A percentile compares a stretch with the other conserved stretches of the same genome.
Evolutionary conservation across 1,140 invertebrate genomes (phyloP).

Genomic region (Protaetia brevitarsis): DNA sequence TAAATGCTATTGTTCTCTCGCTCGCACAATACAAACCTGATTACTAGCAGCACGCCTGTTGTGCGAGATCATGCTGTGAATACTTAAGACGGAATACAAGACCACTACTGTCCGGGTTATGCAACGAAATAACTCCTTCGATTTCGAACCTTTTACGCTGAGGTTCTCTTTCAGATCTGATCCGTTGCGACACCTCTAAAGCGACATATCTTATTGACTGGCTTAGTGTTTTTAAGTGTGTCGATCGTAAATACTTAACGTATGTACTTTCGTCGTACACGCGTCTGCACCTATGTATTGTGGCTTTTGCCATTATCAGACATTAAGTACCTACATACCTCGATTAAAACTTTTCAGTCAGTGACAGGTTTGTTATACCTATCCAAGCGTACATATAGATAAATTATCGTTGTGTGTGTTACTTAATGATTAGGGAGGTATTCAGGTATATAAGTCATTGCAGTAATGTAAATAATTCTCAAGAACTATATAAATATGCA

Average conservation of each 20-base stretch:
- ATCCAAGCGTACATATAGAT: neutral
- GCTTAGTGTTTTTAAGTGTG: neutral
- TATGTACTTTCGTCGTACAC: too few relatives aligned
- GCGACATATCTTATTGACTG: slow-evolving; percentile 2
- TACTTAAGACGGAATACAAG: neutral
- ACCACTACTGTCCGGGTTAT: neutral
- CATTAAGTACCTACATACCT: neutral
- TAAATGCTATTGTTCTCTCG: neutral
- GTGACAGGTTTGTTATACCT: neutral
- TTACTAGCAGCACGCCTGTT: slow-evolving; percentile 6
- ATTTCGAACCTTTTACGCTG: neutral
- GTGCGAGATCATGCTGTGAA: slow-evolving; percentile 5
- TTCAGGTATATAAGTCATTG: too few relatives aligned
- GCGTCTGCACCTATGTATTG: too few relatives aligned
- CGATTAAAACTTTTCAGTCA: neutral
- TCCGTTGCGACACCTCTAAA: neutral
- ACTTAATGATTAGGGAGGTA: neutral
- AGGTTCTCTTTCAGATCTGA: neutral
- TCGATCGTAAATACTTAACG: neutral
- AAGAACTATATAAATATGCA: too few relatives aligned
- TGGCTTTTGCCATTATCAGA: neutral
- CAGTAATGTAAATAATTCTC: too few relatives aligned
- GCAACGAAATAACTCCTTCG: neutral
- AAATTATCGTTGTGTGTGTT: neutral
- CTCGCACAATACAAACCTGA: slow-evolving; percentile 5